Base-by-base conservation (phyloP, 2,888 invertebrate species). In the Carterocephalus palaemon region DNA sequence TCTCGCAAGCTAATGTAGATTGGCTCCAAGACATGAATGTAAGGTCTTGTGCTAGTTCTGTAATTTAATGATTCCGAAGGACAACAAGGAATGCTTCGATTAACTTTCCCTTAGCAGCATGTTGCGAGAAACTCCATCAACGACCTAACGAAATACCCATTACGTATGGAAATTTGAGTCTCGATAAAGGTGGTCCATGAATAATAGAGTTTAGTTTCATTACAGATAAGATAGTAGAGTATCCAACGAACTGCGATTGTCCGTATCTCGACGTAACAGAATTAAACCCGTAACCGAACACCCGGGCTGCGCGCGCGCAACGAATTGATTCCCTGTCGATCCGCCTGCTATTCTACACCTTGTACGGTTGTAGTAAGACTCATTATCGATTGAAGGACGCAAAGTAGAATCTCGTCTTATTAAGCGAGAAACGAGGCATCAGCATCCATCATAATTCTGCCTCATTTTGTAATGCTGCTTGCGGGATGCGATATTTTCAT, bases 381-480 rank as follows among this genome's bases (percentile, higher is more conserved):
- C 48, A 58, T 51, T 64, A 54, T 70, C 26, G 34, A 48, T 47
- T 46, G 49, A 12, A 19, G 7, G 4, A 6, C 19, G 15, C 31
- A 46, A 33, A 52, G 60, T 54, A 64, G 66, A 72, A 70, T 75
- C 73, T 70, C 65, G 75, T 75, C 80, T 83, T 80, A 83, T 81
- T 84, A 81, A 78, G 69, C 68, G 70, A 65, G 74, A 67, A 73
- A 76, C 79, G 69, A 72, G 73, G 69, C 78, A 81, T 83, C 79
- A 80, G 74, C 79, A 84, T 84, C 79, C 80, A 85, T 85, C 85
- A 84, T 82, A 83, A 84, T 84, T 84, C 75, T 74, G 78, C 79
- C 76, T 83, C 81, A 81, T 82, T 82, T 76, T 79, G 76, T 81
- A 81, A 81, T 74, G 73, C 73, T 75, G 66, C 69, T 43, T 54